Conservation (phyloP, 2,113 vertebrate genomes). For the Scartelaos histophorus region DNA sequence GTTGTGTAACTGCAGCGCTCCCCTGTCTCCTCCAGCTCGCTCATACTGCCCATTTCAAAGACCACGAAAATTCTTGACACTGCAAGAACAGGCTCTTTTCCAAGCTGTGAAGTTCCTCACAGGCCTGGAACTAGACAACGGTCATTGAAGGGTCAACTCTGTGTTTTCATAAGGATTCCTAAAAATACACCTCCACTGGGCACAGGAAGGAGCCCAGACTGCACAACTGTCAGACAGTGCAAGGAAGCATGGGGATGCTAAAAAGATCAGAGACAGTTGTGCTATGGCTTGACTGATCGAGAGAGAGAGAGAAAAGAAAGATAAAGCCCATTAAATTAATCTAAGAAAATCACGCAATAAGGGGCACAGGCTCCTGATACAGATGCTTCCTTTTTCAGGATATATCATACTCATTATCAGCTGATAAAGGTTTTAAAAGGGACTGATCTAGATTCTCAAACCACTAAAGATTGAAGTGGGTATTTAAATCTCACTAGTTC, state of each 20-base stretch:
- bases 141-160: conserved; percentile 67
- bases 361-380: neutral
- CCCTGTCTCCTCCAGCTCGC: conserved; percentile 29
- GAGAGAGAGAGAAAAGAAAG: neutral
- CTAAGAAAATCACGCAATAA: neutral
- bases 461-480: too few species aligned
- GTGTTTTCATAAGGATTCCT: conserved; percentile 65
- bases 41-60: conserved; percentile 43
- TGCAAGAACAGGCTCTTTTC: conserved; percentile 69
- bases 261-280: conserved; percentile 44
- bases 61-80: conserved; percentile 67
- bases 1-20: conserved; percentile 38
- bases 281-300: conserved; percentile 16
- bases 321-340: neutral
- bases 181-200: conserved; percentile 65
- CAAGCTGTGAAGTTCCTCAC: conserved; percentile 79
- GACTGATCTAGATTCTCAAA: too few species aligned
- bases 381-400: too few species aligned
- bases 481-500: too few species aligned
- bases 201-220: conserved; percentile 61
- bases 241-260: conserved; percentile 45
- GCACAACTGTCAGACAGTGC: conserved; percentile 37
- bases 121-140: conserved; percentile 65
- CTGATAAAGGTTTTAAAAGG: too few species aligned
- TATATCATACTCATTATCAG: neutral